phyloP scores from a whole-genome alignment of 1,140 invertebrate genomes.

The Bradynema listronoti region DNA sequence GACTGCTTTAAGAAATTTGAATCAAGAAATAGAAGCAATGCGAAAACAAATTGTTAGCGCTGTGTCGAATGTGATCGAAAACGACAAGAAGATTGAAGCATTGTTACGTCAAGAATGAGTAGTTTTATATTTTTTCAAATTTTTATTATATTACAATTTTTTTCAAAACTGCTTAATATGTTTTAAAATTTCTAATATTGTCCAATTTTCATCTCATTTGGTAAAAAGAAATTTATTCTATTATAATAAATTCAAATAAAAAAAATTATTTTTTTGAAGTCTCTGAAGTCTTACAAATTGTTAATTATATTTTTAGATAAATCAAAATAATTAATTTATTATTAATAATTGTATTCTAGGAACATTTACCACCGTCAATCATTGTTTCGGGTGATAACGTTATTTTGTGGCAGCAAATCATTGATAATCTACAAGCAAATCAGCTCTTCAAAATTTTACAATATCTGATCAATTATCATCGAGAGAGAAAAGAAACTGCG shows the following conservation, averaged over 20 bases:
- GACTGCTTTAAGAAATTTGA: slow-evolving; percentile 26
- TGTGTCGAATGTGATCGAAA: slow-evolving; percentile 30
- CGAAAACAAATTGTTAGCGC: slow-evolving; percentile 33
- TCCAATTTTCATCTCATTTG: no score
- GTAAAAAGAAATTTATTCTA: no score
- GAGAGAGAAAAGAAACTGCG: slow-evolving; percentile 27
- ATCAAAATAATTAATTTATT: no score
- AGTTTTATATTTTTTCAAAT: slow-evolving; percentile 1
- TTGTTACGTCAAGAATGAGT: slow-evolving; percentile 2
- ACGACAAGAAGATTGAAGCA: slow-evolving; percentile 33
- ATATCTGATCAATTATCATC: slow-evolving; percentile 32
- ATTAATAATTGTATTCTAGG: no score
- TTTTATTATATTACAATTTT: neutral
- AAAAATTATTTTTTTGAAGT: no score
- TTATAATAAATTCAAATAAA: no score
- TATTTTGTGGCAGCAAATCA: slow-evolving; percentile 21
- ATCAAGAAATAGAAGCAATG: slow-evolving; percentile 34
- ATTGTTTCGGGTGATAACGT: slow-evolving; percentile 1
- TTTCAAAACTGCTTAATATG: no score
- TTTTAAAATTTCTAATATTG: neutral
- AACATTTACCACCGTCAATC: no score
- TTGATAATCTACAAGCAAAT: slow-evolving; percentile 13
- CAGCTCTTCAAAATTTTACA: slow-evolving; percentile 27
- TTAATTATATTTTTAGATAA: no score
- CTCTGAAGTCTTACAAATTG: no score